phyloP scores from a whole-genome alignment of 2,113 vertebrate genomes.

The Blennius ocellaris region DNA sequence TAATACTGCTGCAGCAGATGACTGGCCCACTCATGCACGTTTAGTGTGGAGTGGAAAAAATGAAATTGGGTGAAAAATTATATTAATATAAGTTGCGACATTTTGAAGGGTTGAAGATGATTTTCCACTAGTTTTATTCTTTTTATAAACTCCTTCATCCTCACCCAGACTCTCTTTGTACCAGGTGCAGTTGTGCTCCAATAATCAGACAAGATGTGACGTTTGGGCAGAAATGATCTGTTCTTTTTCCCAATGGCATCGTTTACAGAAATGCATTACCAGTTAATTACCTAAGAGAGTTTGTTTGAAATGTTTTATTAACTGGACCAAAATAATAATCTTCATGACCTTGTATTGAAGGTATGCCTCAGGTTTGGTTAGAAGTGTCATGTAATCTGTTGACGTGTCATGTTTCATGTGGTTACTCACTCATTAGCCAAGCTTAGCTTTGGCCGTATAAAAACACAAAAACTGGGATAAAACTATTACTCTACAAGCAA shows the following conservation, averaged over 20 bases:
- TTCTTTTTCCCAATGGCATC: not conserved
- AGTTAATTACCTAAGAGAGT: not conserved
- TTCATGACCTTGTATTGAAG: too few species aligned
- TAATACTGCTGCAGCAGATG: conserved; percentile 72
- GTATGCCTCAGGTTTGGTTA: too few species aligned
- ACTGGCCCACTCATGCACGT: conserved; percentile 71
- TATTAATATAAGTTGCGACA: conserved; percentile 70
- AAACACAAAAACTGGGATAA: too few species aligned
- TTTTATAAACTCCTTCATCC: conserved; percentile 35
- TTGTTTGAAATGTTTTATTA: not conserved
- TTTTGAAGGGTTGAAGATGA: conserved; percentile 48
- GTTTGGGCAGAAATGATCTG: not conserved
- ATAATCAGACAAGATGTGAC: conserved; percentile 5
- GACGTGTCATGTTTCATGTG: too few species aligned
- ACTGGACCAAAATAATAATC: too few species aligned
- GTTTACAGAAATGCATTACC: not conserved
- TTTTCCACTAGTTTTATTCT: conserved; percentile 55
- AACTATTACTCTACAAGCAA: too few species aligned
- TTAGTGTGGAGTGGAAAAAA: conserved; percentile 29
- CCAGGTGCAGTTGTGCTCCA: not conserved
- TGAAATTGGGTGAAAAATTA: conserved; percentile 54
- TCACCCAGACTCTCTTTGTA: conserved; percentile 24
- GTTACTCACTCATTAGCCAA: too few species aligned
- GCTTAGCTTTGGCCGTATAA: too few species aligned
- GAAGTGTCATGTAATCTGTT: too few species aligned